These are phyloP conservation scores for Hestina assimilis DNA, from an alignment of 1,140 invertebrate species.

Conservation along the genomic window DNA sequence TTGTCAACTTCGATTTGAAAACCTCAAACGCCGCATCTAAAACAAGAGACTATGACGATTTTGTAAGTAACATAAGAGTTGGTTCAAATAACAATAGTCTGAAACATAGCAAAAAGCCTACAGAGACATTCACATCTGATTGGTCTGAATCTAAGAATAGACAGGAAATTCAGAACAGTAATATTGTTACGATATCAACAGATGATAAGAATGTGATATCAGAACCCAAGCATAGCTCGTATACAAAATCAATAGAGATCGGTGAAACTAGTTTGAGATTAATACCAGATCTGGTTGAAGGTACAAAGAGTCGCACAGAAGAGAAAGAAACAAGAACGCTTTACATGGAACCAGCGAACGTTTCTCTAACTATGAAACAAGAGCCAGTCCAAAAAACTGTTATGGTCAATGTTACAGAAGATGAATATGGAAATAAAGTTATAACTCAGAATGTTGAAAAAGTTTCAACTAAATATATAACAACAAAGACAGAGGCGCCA, in stretches of 20 bases:
- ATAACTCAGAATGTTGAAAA: slow-evolving; percentile 76
- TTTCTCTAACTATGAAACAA: slow-evolving; percentile 69
- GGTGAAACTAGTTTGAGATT: slow-evolving; percentile 59
- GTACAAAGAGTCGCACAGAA: slow-evolving; percentile 53
- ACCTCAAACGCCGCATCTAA: slow-evolving; percentile 40
- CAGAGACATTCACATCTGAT: slow-evolving; percentile 45
- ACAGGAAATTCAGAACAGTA: slow-evolving; percentile 46
- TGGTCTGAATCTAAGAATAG: slow-evolving; percentile 53
- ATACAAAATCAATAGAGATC: slow-evolving; percentile 77
- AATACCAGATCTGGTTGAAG: slow-evolving; percentile 70
- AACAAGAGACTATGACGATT: slow-evolving; percentile 63
- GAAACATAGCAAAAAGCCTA: slow-evolving; percentile 51
- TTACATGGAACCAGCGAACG: slow-evolving; percentile 68
- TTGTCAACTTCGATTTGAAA: slow-evolving; percentile 73
- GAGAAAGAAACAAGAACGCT: slow-evolving; percentile 60
- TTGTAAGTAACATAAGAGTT: slow-evolving; percentile 73
- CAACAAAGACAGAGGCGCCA: slow-evolving; percentile 61
- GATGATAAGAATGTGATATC: slow-evolving; percentile 45
- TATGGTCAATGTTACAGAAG: slow-evolving; percentile 72
- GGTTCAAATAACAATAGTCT: slow-evolving; percentile 71
- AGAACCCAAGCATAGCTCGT: slow-evolving; percentile 50
- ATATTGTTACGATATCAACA: slow-evolving; percentile 72
- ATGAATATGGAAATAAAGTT: slow-evolving; percentile 75
- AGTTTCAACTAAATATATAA: slow-evolving; percentile 63
- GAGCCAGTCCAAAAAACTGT: slow-evolving; percentile 75